These are phyloP conservation scores for Acleris literana DNA, from an alignment of 2,888 invertebrate species.

Conservation along the genomic window DNA sequence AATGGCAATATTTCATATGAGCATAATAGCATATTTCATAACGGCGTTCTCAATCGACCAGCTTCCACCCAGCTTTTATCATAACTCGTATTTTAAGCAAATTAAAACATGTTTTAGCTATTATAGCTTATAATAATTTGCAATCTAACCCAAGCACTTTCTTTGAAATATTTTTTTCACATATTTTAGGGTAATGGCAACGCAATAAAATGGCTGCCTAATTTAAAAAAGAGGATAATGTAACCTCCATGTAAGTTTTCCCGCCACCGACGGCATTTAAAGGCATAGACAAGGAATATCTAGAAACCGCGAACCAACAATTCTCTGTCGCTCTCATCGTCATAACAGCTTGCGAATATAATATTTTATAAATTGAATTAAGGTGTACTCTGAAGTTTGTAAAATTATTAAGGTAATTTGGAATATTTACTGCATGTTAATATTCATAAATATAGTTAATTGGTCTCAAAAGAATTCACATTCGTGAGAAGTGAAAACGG, in stretches of 20 bases:
- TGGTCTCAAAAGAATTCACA: neutral
- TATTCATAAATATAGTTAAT: neutral
- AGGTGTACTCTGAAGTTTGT: neutral
- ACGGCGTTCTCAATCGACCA: slow-evolving; percentile 24
- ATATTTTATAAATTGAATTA: slow-evolving; percentile 1
- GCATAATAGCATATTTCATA: too few relatives aligned
- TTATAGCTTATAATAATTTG: neutral
- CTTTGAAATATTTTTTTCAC: neutral
- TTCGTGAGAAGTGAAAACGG: neutral
- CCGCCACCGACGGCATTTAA: slow-evolving; percentile 3
- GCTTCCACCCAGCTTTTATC: slow-evolving; percentile 34
- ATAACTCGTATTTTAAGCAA: slow-evolving; percentile 3
- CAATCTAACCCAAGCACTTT: neutral
- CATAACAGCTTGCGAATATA: slow-evolving; percentile 14
- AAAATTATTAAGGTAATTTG: slow-evolving; percentile 7
- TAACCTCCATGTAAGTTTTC: neutral
- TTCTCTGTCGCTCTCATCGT: slow-evolving; percentile 15
- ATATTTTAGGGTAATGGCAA: neutral
- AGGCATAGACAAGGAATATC: slow-evolving; percentile 23
- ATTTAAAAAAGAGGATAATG: too few relatives aligned
- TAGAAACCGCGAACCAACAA: slow-evolving; percentile 30
- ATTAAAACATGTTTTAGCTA: neutral
- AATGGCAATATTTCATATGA: too few relatives aligned
- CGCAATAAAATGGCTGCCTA: neutral
- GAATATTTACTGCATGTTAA: slow-evolving; percentile 4